phyloP scores from a whole-genome alignment of 2,113 vertebrate species.

The Antennarius striatus region DNA sequence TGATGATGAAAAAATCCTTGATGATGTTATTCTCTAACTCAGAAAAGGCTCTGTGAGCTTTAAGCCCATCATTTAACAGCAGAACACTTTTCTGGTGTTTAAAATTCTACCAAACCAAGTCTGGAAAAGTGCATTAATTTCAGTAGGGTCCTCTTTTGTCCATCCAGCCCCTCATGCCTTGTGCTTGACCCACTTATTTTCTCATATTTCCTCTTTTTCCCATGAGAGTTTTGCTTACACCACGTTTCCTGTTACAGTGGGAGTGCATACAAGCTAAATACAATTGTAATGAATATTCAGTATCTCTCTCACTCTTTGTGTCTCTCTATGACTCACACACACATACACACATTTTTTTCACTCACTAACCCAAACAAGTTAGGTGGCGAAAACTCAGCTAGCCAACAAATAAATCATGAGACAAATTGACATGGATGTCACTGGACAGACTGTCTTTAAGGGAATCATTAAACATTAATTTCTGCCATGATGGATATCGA shows the following conservation, averaged over 20 bases:
- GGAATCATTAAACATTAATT: slow-evolving; percentile 62
- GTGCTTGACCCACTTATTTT: slow-evolving; percentile 85
- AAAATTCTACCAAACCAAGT: slow-evolving; percentile 74
- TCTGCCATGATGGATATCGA: slow-evolving; percentile 71
- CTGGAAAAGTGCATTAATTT: slow-evolving; percentile 80
- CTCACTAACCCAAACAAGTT: slow-evolving; percentile 49
- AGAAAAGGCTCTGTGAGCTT: slow-evolving; percentile 63
- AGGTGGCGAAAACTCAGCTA: slow-evolving; percentile 76
- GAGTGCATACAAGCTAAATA: slow-evolving; percentile 77
- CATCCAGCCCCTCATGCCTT: slow-evolving; percentile 71
- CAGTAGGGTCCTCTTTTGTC: slow-evolving; percentile 67
- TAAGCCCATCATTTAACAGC: slow-evolving; percentile 60
- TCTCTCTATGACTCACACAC: slow-evolving; percentile 37
- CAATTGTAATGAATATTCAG: slow-evolving; percentile 56
- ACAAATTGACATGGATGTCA: slow-evolving; percentile 79
- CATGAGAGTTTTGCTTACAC: slow-evolving; percentile 75
- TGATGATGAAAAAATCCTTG: slow-evolving; percentile 46
- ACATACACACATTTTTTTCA: slow-evolving; percentile 23
- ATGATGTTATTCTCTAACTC: slow-evolving; percentile 71
- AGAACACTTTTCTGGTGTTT: slow-evolving; percentile 69
- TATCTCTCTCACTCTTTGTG: slow-evolving; percentile 26
- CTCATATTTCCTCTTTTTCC: slow-evolving; percentile 82
- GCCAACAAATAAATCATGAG: slow-evolving; percentile 81
- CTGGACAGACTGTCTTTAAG: slow-evolving; percentile 72
- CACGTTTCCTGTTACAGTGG: slow-evolving; percentile 75